Evolutionary conservation across 92 coral and sea anemone species (phyloP).

Genomic region (Isaurus tuberculatus): DNA sequence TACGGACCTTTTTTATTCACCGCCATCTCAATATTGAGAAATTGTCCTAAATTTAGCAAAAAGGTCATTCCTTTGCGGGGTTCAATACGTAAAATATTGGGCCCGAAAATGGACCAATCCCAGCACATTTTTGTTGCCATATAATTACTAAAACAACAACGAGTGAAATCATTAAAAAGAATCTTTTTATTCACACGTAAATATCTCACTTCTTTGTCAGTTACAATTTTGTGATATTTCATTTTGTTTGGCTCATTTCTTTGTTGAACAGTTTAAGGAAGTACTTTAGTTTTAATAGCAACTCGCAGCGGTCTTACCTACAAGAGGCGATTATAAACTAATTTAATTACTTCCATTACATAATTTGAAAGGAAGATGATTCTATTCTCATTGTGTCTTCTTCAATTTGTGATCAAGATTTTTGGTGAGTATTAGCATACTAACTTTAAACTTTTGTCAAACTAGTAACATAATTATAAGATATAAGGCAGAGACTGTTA

Average conservation of each 20-base stretch:
- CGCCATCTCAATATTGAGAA: neutral
- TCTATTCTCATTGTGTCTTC: neutral
- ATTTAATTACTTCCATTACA: neutral
- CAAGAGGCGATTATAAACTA: neutral
- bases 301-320: neutral
- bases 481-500: neutral
- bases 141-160: neutral
- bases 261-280: neutral
- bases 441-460: neutral
- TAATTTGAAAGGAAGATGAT: neutral
- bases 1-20: neutral
- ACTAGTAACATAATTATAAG: too few relatives aligned
- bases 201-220: neutral
- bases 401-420: neutral
- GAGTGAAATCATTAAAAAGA: neutral
- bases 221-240: neutral
- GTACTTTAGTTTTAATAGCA: neutral
- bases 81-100: neutral
- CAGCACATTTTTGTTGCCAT: neutral
- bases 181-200: neutral
- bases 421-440: neutral
- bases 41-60: neutral
- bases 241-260: neutral
- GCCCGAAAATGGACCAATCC: neutral
- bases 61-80: neutral